phyloP scores from a whole-genome alignment of 2,113 vertebrate genomes.

The Lontra canadensis region DNA sequence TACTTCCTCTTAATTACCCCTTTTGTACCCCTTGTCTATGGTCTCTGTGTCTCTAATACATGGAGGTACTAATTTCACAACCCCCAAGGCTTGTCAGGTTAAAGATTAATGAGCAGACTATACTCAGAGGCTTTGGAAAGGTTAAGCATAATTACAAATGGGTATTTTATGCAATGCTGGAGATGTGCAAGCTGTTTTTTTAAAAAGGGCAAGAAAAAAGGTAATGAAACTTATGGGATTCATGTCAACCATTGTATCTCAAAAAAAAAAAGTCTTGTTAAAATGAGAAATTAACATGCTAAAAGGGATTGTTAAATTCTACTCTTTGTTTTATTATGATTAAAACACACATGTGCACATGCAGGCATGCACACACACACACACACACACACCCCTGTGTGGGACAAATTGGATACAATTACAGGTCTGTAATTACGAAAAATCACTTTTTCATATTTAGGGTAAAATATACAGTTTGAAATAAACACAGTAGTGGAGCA shows the following conservation, averaged over 20 bases:
- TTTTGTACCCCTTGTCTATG: conserved; percentile 81
- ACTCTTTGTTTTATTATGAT: conserved; percentile 71
- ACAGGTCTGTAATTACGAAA: conserved; percentile 47
- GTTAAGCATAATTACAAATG: conserved; percentile 89
- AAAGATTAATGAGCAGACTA: conserved; percentile 89
- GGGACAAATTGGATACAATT: conserved; percentile 70
- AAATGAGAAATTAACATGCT: conserved; percentile 77
- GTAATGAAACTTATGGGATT: conserved; percentile 82
- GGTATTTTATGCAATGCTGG: conserved; percentile 84
- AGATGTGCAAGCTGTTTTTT: conserved; percentile 81
- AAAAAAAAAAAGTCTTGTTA: conserved; percentile 46
- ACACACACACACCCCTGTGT: conserved; percentile 15
- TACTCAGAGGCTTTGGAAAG: conserved; percentile 87
- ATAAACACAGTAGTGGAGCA: neutral
- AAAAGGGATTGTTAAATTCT: conserved; percentile 69
- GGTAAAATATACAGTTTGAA: conserved; percentile 14
- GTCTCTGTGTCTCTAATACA: conserved; percentile 80
- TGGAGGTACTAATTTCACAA: conserved; percentile 80
- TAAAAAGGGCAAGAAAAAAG: conserved; percentile 67
- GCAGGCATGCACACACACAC: neutral
- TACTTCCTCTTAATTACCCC: conserved; percentile 81
- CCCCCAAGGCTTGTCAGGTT: conserved; percentile 85
- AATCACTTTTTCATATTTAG: neutral
- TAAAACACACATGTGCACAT: conserved; percentile 55
- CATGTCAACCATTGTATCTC: conserved; percentile 75